Base-by-base conservation (phyloP, 2,113 vertebrate genomes). In the Pelobates fuscus region DNA sequence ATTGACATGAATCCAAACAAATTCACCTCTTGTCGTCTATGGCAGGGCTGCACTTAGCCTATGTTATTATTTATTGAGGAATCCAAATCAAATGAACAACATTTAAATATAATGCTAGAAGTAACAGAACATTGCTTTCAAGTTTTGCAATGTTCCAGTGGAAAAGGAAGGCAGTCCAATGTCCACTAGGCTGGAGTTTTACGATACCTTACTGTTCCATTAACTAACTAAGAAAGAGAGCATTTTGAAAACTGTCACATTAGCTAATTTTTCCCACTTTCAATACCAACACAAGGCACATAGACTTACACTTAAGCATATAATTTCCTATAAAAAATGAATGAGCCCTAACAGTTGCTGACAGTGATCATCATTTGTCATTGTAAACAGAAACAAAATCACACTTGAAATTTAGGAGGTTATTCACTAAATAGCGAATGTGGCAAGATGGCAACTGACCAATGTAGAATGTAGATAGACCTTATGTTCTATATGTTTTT, bases 21-120 rank as follows among this genome's bases (percentile, higher is more conserved):
- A 44, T 65, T 49, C 32, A 66, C 71, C 71, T 66, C 64, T 57
- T 20, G 49, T 58, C 64, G 64, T 58, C n/a, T 44, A 74, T 66
- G 37, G 54, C 18, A 54, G 43, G 23, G 64, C 29, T 74, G 62
- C 62, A 57, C 71, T 58, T 74, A 58, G 30, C 49, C 41, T 74
- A 74, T 66, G 49, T 63, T 23, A 63, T 63, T 41, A 63, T 72
- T 72, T 72, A 72, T 72, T 72, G 61, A 72, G 49, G 21, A 59
- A 63, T 72, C 61, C 59, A 25, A 49, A 72, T 72, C 63, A 72
- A 72, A 24, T 27, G 25, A 25, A 72, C 32, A 58, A 32, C 70
- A 63, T 63, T 63, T 44, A 32, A 72, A 58, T 49, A 72, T 72
- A 54, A 54, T 41, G 52, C 49, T 52, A 63, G 43, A 63, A 72